Evolutionary conservation across 2,888 invertebrate species (phyloP).

Genomic region (Bombyx huttoni): DNA sequence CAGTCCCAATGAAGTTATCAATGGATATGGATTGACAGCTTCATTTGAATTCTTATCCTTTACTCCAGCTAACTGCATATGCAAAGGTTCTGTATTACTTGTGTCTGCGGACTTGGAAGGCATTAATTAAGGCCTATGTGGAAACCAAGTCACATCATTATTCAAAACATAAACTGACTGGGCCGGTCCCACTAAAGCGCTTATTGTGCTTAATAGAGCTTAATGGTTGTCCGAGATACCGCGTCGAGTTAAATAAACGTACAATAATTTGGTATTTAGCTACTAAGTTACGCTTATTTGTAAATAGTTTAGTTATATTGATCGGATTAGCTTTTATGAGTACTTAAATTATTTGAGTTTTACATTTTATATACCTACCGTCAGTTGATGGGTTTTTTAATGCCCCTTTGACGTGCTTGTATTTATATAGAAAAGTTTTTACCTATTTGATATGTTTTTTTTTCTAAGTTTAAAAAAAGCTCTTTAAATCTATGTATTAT

Average conservation of each 20-base stretch:
- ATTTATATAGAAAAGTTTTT: no score
- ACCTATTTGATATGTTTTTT: no score
- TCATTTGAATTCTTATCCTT: constrained; percentile 39
- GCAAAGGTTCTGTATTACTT: constrained; percentile 16
- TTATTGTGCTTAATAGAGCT: not conserved
- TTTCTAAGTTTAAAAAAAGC: no score
- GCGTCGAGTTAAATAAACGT: not conserved
- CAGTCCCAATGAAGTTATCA: not conserved
- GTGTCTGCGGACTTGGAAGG: constrained; percentile 6
- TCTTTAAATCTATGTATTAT: no score
- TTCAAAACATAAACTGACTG: constrained; percentile 2
- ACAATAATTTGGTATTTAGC: not conserved
- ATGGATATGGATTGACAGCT: constrained; percentile 14
- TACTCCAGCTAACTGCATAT: constrained; percentile 23
- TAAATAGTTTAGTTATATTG: not conserved
- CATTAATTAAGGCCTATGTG: constrained; percentile 4
- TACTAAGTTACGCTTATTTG: not conserved
- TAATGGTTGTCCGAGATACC: not conserved
- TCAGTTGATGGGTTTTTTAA: no score
- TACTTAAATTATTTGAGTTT: not conserved
- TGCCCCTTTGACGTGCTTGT: no score
- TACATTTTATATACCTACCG: no score
- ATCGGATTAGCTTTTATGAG: not conserved
- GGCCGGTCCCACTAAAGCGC: not conserved
- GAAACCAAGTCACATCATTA: constrained; percentile 11